Base-by-base conservation (phyloP, 2,888 invertebrate genomes). In the Trilocha varians region DNA sequence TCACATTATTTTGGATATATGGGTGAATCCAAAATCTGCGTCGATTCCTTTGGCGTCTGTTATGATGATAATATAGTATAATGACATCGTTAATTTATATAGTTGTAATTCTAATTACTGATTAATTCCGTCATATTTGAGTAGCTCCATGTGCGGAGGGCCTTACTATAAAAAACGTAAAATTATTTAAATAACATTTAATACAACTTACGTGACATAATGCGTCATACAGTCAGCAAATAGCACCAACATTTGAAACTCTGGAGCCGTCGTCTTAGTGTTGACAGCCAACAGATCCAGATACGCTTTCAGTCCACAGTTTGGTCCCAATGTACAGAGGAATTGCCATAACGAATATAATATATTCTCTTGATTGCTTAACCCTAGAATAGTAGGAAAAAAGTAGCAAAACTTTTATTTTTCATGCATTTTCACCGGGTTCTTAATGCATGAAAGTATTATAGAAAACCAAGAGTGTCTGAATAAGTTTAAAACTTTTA, bases 221-320 rank as follows among this genome's bases (percentile, higher is more conserved):
- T 98, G 97, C 13, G 96, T 94, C 90, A 98, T 96, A 62, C 97
- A 95, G 66, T 98, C 98, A 50, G 94, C 92, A 75, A 98, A 98
- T 1, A 99, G 84, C 69, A 96, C 94, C 35, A 99, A 85, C 89
- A 98, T 94, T 65, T 96, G 94, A 65, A 97, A 95, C 82, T 98
- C 96, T 0, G 97, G 95, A 41, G 95, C 93, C 2, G 91, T 88
- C 16, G 91, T 90, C 66, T 94, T 92, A 1, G 94, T 91, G 63
- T 94, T 93, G 15, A 91, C 88, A 34, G 93, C 91, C 45, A 97
- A 77, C 52, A 95, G 89, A 69, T 97, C 97, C 36, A 97, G 77
- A 78, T 95, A 96, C 4, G 93, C 92, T 76, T 95, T 95, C 47
- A 97, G 78, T 2, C 97, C 97, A 79, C 95, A 95, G 61, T 91